Base-by-base conservation (phyloP, 2,888 invertebrate species). In the Bedellia somnulentella region DNA sequence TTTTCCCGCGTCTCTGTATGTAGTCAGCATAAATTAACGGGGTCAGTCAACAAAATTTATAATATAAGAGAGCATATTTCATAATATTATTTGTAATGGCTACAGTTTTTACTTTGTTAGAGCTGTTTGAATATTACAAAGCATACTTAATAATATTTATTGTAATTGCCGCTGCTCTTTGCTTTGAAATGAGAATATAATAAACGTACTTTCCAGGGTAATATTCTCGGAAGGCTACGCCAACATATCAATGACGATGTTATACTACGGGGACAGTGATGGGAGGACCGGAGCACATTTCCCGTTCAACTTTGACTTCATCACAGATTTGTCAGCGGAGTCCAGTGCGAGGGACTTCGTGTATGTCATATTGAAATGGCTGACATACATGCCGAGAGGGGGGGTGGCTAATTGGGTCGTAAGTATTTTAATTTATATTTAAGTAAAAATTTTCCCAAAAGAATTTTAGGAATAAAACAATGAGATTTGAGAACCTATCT, bases 331-430 rank as follows among this genome's bases (percentile, higher is more conserved):
- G 1, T 67, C 66, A 1, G 46, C 52, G 0, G 41, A 52, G 2
- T 77, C 78, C 2, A 71, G 46, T 8, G 80, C 80, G 0, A 41
- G 57, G 3, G 73, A 78, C 39, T 63, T 78, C 35, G 71, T 75
- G 2, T 59, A 68, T 21, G 47, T 63, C 5, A 76, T 84, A 22
- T 57, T 80, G 31, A 52, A 52, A 17, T 86, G 84, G 84, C 51
- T 83, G 33, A 63, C 73, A 4, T 68, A 76, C 25, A 77, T 84
- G 75, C 84, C 85, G 0, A 37, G 53, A 12, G 78, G 75, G 1
- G 60, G 58, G 8, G 76, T 78, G 31, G 68, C 85, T 18, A 85
- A 85, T 49, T 86, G 85, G 85, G 82, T 81, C 62, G 82, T 83
- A 43, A 61, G 80, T 53, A 28, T 25, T 25, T 22, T 11, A 4